Evolutionary conservation across 1,140 invertebrate genomes (phyloP).

Genomic region (Sweltsa coloradensis): DNA sequence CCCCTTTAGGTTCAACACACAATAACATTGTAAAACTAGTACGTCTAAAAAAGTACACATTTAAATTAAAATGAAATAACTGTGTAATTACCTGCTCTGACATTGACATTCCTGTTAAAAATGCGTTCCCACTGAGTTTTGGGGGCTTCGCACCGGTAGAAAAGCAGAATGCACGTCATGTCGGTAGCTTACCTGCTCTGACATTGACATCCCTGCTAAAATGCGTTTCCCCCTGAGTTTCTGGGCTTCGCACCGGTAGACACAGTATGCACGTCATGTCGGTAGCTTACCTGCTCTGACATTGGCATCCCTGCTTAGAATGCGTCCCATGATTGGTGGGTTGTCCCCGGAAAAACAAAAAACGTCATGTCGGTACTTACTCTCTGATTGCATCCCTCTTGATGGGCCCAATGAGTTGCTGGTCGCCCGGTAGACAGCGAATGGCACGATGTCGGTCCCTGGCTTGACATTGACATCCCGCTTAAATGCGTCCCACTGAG

Average conservation of each 20-base stretch:
- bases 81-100: constrained; percentile 8
- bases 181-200: constrained; percentile 22
- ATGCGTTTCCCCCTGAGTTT: constrained; percentile 25
- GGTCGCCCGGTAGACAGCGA: constrained; percentile 31
- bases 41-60: no score
- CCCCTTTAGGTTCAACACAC: no score
- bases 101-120: constrained; percentile 11
- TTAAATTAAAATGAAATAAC: no score
- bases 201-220: constrained; percentile 13
- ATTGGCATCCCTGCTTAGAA: constrained; percentile 12
- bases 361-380: no score
- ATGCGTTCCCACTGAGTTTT: constrained; percentile 26
- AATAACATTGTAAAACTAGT: no score
- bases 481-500: no score
- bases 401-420: no score
- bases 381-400: no score
- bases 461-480: constrained; percentile 12
- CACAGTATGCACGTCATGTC: constrained; percentile 31
- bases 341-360: no score
- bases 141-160: constrained; percentile 33
- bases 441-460: constrained; percentile 29
- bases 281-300: constrained; percentile 20
- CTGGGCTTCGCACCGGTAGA: constrained; percentile 35
- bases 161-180: constrained; percentile 32
- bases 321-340: constrained; percentile 23